Evolutionary conservation across 2,113 vertebrate genomes (phyloP), one percentile per base, ranked within the genome.

Genomic region (Camelus dromedarius): DNA sequence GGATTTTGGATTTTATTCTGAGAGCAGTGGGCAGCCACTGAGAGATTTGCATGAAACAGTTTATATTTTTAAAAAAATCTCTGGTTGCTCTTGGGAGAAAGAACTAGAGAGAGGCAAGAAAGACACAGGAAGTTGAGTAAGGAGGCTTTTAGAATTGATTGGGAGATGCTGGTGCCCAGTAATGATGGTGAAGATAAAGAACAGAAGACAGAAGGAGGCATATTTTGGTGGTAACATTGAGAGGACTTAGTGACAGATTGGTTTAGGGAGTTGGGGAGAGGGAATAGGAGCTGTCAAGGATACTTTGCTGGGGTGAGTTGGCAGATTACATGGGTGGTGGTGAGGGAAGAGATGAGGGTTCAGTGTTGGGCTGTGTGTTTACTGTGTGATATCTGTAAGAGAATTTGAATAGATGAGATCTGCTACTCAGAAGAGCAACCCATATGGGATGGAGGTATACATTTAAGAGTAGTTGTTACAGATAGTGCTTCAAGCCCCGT

Each of bases 1-100:
- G 85, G 67, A 54, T 77, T 93, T 83, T 26, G 46, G 38, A 56
- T 91, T 97, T 93, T 91, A 67, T 91, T 56, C 64, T 20, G 24
- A 91, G 42, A 19, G n/a, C 38, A 66, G 1, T 28, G 48, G 66
- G 42, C 10, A 54, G 52, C 19, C 54, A 46, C n/a, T 76, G 77
- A 77, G 66, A 38, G 73, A 67, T 67, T 67, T 93, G 54, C 26
- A 38, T 56, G 66, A 77, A 88, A 9, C 42, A n/a, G 24, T 77
- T 96, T 73, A 1, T 84, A 38, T 77, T 91, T 91, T 62, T 46
- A 56, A 75, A 81, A 95, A 94, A 13, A 62, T n/a, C 5, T 90
- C n/a, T 89, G 42, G 32, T 19, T 92, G 32, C 16, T 93, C 52
- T 46, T 19, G 84, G 73, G 56, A 93, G 54, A 91, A 89, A 6